Base-by-base conservation (phyloP, 1,140 invertebrate genomes). In the Pygmarrhopalites habei region DNA sequence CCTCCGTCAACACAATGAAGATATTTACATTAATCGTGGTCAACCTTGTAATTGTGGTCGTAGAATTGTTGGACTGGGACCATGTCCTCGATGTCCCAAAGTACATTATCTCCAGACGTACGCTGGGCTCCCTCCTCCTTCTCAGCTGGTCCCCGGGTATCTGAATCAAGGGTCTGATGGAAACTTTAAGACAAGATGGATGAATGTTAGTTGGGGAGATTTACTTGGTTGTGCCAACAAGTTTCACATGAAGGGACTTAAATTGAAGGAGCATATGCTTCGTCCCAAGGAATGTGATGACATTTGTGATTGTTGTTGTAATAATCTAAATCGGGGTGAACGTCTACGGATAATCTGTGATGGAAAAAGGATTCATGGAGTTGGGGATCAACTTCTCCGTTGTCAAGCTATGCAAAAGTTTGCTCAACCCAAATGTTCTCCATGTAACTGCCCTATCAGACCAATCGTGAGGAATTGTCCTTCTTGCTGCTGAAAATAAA, bases 31-130 rank as follows among this genome's bases (percentile, higher is more conserved):
- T n/a, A 49, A 49, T 49, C 23, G 23, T 23, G 46, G 46, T 19
- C 7, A 15, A 7, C 12, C 12, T 5, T 49, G 46, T 19, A 49
- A 49, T 49, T 49, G 46, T 49, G 12, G 12, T 49, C 46, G 12
- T 7, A 49, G 23, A 19, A 7, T 19, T 19, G 46, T 7, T 14
- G 46, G 46, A 19, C 46, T 49, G 12, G 7, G 12, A 19, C 7
- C 46, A 14, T 49, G 46, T 19, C 19, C 46, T 49, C 46, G 12
- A 12, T 21, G 12, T 49, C 46, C 46, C 7, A 49, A 49, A 19
- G 7, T 49, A 49, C 46, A 49, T 23, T 49, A 49, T 21, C 46
- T 49, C 7, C 46, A 49, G 10, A 49, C 46, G 23, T 49, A 49
- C 23, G 46, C 46, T 14, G 46, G 46, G 19, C 46, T 49, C 7